Evolutionary conservation across 2,113 vertebrate species (phyloP), one percentile per base, ranked within the genome.

Genomic region (Ceyx margarethae): DNA sequence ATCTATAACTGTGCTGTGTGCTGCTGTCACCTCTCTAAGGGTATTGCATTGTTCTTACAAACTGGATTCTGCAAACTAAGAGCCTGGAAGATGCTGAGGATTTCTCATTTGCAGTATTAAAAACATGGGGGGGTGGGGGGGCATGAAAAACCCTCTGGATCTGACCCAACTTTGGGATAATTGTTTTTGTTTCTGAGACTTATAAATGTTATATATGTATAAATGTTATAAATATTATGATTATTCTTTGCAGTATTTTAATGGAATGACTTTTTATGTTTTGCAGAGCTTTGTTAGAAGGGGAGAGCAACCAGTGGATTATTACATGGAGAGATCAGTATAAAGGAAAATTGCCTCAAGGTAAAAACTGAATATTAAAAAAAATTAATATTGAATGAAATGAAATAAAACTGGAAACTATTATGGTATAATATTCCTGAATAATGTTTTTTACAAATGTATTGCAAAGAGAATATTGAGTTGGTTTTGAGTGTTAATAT

Each of bases 271-370:
- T 66, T 74, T 67, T 68, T 53, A 5, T 95, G n/a, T 97, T 92
- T 87, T 83, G 68, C 91, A 99, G 99, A 93, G 98, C 99, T 94
- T 98, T 99, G 54, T 91, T 99, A 91, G 98, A 99, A 97, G 98
- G 98, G 62, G 98, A 99, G 93, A 97, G 95, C 94, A 97, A 96
- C 25, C 96, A 94, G 3, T 97, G 98, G 93, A 94, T 98, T 91
- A 72, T 98, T 20, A 96, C 97, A 71, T 97, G 97, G 95, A 96
- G 90, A 37, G 97, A 97, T 80, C 96, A 97, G 48, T 71, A 85
- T 69, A 85, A 94, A 79, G 97, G 95, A 85, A 97, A 98, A 91
- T 15, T 96, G 53, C 96, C 97, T 45, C 97, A 91, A 98, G 98
- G 98, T 98, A 98, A 89, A 85, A 80, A 61, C 56, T 13, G 6